phyloP scores from a whole-genome alignment of 1,140 invertebrate species.

The silkworm (Bombyx mori) region ASM3026992v2 NC_085125.1:1480001-1480500 shows the following conservation, averaged over 20 bases:
- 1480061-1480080: too few species aligned
- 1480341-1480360: neutral
- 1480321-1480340: neutral
- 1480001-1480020: neutral
- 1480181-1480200: neutral
- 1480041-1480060: too few species aligned
- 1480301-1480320: too few species aligned
- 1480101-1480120: too few species aligned
- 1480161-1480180: neutral
- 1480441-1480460: too few species aligned
- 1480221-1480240: neutral
- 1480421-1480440: too few species aligned
- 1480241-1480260: neutral
- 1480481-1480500: too few species aligned
- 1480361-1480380: neutral
- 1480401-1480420: too few species aligned
- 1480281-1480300: neutral
- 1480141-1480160: neutral
- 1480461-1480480: too few species aligned
- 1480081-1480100: too few species aligned
- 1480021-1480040: too few species aligned
- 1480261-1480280: neutral
- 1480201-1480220: slow-evolving; percentile 1
- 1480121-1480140: neutral
- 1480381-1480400: too few species aligned